These are phyloP conservation scores for Dasypus novemcinctus DNA, from an alignment of 2,113 vertebrate species.

Conservation along the genomic window DNA sequence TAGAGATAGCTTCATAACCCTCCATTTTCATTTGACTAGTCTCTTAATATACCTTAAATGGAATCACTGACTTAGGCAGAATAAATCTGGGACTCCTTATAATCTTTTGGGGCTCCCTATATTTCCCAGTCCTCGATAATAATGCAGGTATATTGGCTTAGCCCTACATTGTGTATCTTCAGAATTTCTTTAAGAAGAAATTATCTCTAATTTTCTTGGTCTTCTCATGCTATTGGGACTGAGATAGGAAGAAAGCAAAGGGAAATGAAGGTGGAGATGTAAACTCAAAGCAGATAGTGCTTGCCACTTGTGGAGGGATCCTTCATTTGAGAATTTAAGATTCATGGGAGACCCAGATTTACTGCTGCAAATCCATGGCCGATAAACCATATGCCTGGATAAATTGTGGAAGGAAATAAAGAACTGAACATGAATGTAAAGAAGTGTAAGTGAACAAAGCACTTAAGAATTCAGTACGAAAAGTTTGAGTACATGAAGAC, in stretches of 20 bases:
- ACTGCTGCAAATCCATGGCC: background rate
- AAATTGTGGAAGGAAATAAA: background rate
- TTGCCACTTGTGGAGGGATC: background rate
- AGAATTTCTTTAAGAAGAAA: background rate
- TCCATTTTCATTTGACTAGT: background rate
- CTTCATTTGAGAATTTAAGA: background rate
- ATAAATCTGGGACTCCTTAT: background rate
- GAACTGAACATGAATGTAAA: too few species aligned
- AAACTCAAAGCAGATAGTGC: background rate
- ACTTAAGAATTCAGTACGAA: too few species aligned
- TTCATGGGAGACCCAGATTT: background rate
- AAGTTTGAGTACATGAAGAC: background rate
- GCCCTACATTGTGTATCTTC: background rate
- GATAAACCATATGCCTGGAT: background rate
- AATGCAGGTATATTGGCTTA: background rate
- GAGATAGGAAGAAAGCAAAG: background rate
- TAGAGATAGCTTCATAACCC: constrained; percentile 75
- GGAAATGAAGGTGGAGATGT: background rate
- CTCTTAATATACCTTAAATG: constrained; percentile 6
- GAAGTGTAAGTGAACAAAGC: too few species aligned
- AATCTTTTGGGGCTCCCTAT: background rate
- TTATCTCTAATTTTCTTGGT: background rate
- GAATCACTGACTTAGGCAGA: constrained; percentile 4
- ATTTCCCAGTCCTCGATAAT: background rate
- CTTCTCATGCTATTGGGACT: background rate